Evolutionary conservation across 2,797 vertebrate species (phyloP), one percentile per base, ranked within the genome.

Genomic region (Parotocinclus haroldoi): DNA sequence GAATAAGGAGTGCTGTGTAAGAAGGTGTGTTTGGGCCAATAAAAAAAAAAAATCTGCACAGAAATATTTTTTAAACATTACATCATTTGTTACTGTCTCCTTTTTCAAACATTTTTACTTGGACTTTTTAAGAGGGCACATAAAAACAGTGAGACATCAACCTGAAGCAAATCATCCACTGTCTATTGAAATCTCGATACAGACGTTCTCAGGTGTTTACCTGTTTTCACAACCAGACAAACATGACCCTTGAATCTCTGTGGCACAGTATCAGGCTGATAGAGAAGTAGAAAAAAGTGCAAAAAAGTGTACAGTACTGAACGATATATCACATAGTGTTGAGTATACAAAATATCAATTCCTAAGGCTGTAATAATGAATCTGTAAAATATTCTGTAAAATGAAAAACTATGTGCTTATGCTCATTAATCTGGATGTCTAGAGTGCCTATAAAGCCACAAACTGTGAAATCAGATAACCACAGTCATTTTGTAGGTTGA

Each of bases 191-290:
- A 27, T 27, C 2, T 27, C 5, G 27, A 27, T 5, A 27, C 27
- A 27, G 7, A 70, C 44, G 46, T 58, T 67, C n/a, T 2, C 16
- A 49, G 61, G 57, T 59, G 38, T 64, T 71, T 66, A 49, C 70
- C 51, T 56, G 45, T 63, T 71, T 73, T 56, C 58, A 56, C 45
- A 69, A 58, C 67, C 46, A 57, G 66, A 44, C 71, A 74, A 68
- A 77, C 69, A 69, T 68, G 71, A 62, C 68, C 60, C 52, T 76
- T 63, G 51, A 55, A 48, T 69, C 63, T 70, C 18, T 16, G 19
- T 66, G 38, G 51, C 49, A 44, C 8, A 16, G 53, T 37, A 19
- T 42, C 40, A 13, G 40, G 12, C 14, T 39, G 37, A 69, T 40
- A 44, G 39, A 10, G 7, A 61, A 38, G 58, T 14, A 66, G 17